Conservation (phyloP, 1,140 invertebrate species). For the Sweltsa coloradensis region DNA sequence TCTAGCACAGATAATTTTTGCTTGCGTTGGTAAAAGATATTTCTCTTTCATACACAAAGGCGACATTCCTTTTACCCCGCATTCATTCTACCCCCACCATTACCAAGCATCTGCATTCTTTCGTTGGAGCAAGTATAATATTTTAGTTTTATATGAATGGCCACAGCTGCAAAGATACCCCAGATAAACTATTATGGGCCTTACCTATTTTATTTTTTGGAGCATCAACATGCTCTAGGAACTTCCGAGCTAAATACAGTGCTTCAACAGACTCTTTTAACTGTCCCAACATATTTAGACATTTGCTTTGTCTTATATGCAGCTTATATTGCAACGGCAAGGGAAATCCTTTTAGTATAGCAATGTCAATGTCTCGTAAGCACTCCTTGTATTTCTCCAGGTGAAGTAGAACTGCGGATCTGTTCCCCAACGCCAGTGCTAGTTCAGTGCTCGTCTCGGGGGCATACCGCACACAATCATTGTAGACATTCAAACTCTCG, state of each 20-base stretch:
- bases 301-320: constrained; percentile 26
- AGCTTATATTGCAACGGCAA: constrained; percentile 28
- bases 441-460: constrained; percentile 25
- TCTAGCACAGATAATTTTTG: too few relatives aligned
- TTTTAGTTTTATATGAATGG: too few relatives aligned
- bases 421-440: constrained; percentile 30
- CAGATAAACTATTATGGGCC: neutral
- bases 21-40: too few relatives aligned
- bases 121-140: too few relatives aligned
- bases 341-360: constrained; percentile 27
- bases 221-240: constrained; percentile 20
- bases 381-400: constrained; percentile 30
- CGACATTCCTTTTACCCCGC: neutral
- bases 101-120: too few relatives aligned
- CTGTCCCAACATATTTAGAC: constrained; percentile 25
- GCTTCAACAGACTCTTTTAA: constrained; percentile 21
- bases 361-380: constrained; percentile 29
- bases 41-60: neutral
- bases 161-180: neutral
- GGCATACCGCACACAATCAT: constrained; percentile 28
- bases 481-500: constrained; percentile 27
- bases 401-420: constrained; percentile 32
- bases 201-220: constrained; percentile 23
- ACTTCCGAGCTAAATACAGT: constrained; percentile 20
- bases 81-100: neutral